A percentile compares a stretch with the other conserved stretches of the same genome.
Conservation (phyloP, 2,888 invertebrate species). For the Gisinianus flammeolus region DNA sequence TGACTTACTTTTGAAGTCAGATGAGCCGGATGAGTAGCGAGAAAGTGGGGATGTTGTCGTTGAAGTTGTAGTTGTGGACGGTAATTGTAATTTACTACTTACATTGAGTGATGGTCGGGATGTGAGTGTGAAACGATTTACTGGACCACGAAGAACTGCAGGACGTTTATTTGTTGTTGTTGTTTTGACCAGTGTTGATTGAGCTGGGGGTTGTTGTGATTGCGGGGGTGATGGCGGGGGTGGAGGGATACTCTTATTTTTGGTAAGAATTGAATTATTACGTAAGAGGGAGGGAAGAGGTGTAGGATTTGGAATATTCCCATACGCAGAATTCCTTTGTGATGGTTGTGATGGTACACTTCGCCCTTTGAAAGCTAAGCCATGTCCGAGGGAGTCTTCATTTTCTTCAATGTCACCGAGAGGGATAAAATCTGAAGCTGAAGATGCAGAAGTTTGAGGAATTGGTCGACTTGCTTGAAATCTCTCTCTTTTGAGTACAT, state of each 20-base stretch:
- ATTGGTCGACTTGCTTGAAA: background rate
- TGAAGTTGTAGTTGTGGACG: background rate
- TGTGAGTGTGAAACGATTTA: conserved; percentile 37
- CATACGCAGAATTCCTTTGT: conserved; percentile 32
- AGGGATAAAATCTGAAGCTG: conserved; percentile 49
- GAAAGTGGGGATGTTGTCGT: background rate
- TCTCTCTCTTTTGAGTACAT: background rate
- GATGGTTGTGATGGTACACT: conserved; percentile 48
- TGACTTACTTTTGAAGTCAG: background rate
- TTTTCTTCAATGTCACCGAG: conserved; percentile 51
- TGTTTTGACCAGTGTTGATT: conserved; percentile 34
- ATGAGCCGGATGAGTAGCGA: background rate
- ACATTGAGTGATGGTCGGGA: conserved; percentile 17
- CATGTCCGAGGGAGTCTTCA: conserved; percentile 41
- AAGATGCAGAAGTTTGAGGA: conserved; percentile 29
- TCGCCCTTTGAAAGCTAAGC: conserved; percentile 47
- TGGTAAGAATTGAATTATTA: conserved; percentile 25
- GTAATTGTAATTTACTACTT: background rate
- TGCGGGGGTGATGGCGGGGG: conserved; percentile 33
- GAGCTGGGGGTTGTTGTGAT: conserved; percentile 28
- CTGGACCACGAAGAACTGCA: conserved; percentile 38
- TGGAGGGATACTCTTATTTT: conserved; percentile 28
- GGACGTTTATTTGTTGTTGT: conserved; percentile 35
- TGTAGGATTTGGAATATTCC: conserved; percentile 44
- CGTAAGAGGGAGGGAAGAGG: conserved; percentile 36